phyloP scores from a whole-genome alignment of 2,888 invertebrate species.

The Lasioglossum malachurum region DNA sequence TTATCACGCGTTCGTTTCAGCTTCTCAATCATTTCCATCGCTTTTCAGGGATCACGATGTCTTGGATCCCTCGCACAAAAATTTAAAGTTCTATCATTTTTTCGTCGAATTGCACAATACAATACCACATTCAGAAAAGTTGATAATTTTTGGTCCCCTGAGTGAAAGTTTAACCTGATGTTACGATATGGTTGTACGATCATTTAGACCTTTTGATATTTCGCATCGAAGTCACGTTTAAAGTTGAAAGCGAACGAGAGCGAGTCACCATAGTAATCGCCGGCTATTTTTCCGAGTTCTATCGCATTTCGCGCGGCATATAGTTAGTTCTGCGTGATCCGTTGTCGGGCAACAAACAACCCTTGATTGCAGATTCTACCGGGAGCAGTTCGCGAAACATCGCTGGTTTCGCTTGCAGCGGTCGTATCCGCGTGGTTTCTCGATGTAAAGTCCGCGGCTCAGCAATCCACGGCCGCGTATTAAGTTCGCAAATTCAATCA shows the following conservation, averaged over 20 bases:
- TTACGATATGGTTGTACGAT: neutral
- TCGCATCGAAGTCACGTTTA: neutral
- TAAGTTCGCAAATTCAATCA: neutral
- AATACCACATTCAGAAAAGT: too few relatives aligned
- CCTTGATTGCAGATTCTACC: neutral
- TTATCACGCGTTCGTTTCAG: neutral
- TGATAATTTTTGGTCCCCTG: too few relatives aligned
- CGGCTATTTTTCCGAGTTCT: neutral
- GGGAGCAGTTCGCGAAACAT: neutral
- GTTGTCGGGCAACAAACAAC: neutral
- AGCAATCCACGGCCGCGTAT: neutral
- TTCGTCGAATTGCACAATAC: too few relatives aligned
- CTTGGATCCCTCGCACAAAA: too few relatives aligned
- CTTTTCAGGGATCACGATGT: too few relatives aligned
- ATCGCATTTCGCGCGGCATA: slow-evolving; percentile 1
- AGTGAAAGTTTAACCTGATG: neutral
- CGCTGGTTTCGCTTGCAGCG: neutral
- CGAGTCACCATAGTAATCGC: neutral
- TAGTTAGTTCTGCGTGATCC: neutral
- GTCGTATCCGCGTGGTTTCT: neutral
- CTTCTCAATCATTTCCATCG: neutral
- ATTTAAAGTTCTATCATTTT: too few relatives aligned
- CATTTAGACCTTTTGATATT: neutral
- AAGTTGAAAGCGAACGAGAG: neutral
- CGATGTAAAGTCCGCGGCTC: neutral